phyloP scores from a whole-genome alignment of 2,113 vertebrate species.

The Scomber japonicus region DNA sequence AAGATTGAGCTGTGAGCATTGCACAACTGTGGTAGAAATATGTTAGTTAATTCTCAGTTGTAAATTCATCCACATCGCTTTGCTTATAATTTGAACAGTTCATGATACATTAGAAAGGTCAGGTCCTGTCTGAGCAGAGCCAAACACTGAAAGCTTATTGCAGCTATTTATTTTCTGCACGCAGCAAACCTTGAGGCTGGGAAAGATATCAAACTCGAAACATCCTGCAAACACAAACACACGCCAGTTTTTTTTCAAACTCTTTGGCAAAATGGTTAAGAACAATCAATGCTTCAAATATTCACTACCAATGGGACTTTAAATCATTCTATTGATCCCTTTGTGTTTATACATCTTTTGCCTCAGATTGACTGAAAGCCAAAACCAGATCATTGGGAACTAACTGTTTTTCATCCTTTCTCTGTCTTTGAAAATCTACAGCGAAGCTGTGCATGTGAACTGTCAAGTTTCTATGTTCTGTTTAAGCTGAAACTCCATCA shows the following conservation, averaged over 20 bases:
- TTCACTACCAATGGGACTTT: too few relatives aligned
- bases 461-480: neutral
- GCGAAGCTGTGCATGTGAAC: neutral
- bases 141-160: conserved; percentile 5
- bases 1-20: neutral
- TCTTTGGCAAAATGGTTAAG: too few relatives aligned
- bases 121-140: neutral
- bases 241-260: neutral
- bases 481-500: neutral
- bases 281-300: too few relatives aligned
- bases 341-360: too few relatives aligned
- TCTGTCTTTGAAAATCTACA: neutral
- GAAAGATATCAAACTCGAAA: conserved; percentile 49
- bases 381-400: too few relatives aligned
- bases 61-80: neutral
- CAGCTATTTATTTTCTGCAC: neutral
- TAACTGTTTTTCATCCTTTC: too few relatives aligned
- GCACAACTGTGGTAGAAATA: neutral
- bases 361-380: too few relatives aligned
- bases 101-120: conserved; percentile 9
- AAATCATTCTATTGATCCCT: too few relatives aligned
- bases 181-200: conserved; percentile 56
- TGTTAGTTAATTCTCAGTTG: too few relatives aligned
- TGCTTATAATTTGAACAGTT: neutral
- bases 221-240: neutral